Base-by-base conservation (phyloP, 2,888 invertebrate species). In the Vanessa cardui region DNA sequence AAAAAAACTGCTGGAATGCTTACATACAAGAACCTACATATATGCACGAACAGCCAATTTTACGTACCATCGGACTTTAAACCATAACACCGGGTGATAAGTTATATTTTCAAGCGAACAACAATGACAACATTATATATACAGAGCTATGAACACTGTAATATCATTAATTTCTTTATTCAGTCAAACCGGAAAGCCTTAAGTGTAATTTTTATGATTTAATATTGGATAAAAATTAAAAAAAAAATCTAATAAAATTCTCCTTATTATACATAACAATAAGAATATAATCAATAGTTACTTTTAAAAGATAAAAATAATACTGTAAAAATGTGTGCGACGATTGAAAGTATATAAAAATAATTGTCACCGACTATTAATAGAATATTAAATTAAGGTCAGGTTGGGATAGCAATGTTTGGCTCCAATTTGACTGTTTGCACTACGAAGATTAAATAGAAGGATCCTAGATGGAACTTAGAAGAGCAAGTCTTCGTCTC, bases 401-500 rank as follows among this genome's bases (percentile, higher is more conserved):
- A 49, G 21, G 21, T 12, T 52, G 6, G 15, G 6, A 16, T 15
- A 31, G 12, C 16, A 26, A 59, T 31, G 44, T 26, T 69, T 64
- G 71, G 71, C 70, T 72, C 69, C 73, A 73, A 71, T 72, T 72
- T 73, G 76, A 75, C 74, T 72, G 74, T 64, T 52, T 45, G 50
- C 54, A 71, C 72, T 72, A 72, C 72, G 61, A 54, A 31, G 59
- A 12, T 68, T 62, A 66, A 58, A 72, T 66, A 64, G 39, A 49
- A 64, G 46, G 56, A n/a, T 59, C 54, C 58, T 61, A 60, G 50
- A 63, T 49, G 44, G 44, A 44, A 54, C 73, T 94, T 96, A 97
- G 93, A 98, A 98, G 68, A 98, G 93, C 70, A 98, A 91, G 90
- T 98, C 98, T 83, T 98, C 98, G 81, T 98, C 98, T 54, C 96